These are phyloP conservation scores for Serinus canaria DNA, from an alignment of 2,113 vertebrate species.

Conservation along the genomic window DNA sequence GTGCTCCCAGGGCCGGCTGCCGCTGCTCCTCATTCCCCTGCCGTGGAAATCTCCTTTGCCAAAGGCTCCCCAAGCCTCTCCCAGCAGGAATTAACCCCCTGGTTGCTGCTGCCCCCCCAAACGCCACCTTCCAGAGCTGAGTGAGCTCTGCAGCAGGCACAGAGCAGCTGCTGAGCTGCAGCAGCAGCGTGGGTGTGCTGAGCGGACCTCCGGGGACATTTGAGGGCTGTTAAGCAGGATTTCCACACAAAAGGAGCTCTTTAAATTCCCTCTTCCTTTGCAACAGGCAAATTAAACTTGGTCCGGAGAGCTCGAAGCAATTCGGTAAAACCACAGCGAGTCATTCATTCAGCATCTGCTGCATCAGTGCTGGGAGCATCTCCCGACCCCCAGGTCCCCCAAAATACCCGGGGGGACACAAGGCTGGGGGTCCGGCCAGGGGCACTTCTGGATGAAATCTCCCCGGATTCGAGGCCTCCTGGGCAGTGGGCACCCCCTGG, in stretches of 20 bases:
- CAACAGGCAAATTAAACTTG: neutral
- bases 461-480: neutral
- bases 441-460: neutral
- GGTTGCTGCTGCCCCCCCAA: neutral
- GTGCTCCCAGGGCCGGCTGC: rapidly evolving
- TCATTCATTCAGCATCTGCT: neutral
- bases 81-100: neutral
- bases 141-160: neutral
- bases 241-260: neutral
- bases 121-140: no score
- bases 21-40: neutral
- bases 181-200: neutral
- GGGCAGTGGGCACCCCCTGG: rapidly evolving
- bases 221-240: neutral
- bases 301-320: neutral
- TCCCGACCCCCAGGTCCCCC: no score
- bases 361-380: neutral
- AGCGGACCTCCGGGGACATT: neutral
- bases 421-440: rapidly evolving
- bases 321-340: neutral
- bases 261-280: neutral
- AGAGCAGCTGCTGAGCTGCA: neutral
- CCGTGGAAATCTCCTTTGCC: neutral
- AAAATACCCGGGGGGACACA: neutral
- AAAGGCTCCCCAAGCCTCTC: neutral